A percentile compares a stretch with the other conserved stretches of the same genome.
phyloP scores from a whole-genome alignment of 2,113 vertebrate species.

The Nothobranchius furzeri region DNA sequence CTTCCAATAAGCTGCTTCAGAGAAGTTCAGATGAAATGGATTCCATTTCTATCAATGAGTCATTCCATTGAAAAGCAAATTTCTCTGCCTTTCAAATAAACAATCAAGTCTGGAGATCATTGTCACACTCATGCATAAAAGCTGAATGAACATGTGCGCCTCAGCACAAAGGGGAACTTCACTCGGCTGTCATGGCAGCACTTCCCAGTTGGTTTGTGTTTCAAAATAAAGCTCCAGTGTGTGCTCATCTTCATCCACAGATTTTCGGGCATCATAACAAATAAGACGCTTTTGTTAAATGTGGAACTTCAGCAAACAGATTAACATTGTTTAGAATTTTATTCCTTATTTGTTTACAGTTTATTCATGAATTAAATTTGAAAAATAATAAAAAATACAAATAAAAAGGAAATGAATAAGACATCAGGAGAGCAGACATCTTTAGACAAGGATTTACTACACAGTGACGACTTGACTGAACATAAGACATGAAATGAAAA shows the following conservation, averaged over 20 bases:
- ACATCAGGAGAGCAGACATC: no score
- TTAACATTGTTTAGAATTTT: no score
- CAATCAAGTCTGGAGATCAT: constrained; percentile 26
- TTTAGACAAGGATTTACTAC: no score
- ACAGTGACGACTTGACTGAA: not conserved
- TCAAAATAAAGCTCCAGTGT: constrained; percentile 4
- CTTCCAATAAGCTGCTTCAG: constrained; percentile 25
- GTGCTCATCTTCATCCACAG: not conserved
- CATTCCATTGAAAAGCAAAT: constrained; percentile 33
- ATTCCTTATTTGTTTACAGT: no score
- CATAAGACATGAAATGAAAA: not conserved
- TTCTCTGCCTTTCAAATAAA: constrained; percentile 34
- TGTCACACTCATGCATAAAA: constrained; percentile 17
- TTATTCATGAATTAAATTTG: no score
- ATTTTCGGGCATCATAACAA: not conserved
- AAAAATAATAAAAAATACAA: no score
- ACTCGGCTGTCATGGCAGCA: constrained; percentile 2
- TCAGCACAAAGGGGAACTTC: constrained; percentile 21
- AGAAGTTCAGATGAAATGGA: constrained; percentile 41
- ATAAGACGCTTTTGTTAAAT: constrained; percentile 5
- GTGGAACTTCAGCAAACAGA: constrained; percentile 7
- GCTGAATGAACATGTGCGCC: constrained; percentile 18
- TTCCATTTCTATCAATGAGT: constrained; percentile 49
- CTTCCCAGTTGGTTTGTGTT: constrained; percentile 10
- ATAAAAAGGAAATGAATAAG: no score